Evolutionary conservation across 2,888 invertebrate genomes (phyloP), one percentile per base, ranked within the genome.

Genomic region (Eupelmus urozonus): DNA sequence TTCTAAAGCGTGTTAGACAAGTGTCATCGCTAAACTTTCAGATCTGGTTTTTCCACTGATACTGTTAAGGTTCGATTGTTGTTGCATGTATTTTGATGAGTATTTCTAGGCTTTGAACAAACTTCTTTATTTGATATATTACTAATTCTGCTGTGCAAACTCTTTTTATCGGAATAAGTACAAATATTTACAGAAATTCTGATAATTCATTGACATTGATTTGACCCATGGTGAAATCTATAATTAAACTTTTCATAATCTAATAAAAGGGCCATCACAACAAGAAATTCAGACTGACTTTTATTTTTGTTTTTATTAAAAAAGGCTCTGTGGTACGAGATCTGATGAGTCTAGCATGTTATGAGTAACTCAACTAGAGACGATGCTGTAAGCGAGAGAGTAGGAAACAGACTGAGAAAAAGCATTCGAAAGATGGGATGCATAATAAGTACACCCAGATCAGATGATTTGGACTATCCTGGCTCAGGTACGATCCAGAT

Each of bases 401-500:
- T 79, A 69, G 76, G 62, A 79, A 73, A 76, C 63, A 70, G 66
- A 76, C 71, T 76, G 45, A 76, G 72, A 76, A 75, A 79, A 67
- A 77, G 60, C 57, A 51, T 80, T 71, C 59, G 62, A 78, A 78
- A 73, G 57, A 80, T 80, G 80, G 80, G 80, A 78, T 80, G 80
- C 65, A 69, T 78, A 57, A 76, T 75, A 70, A 76, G 60, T 73
- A 80, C 69, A 60, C 73, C 65, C 57, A 71, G 76, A 73, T 76
- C 78, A 49, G 70, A 73, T 34, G 73, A 71, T 80, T 79, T 62
- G 29, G 78, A 78, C 27, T 76, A 78, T 71, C 73, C 80, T 80
- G 73, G 70, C 34, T 80, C 80, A 80, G 78, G 80, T 80, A 80
- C 63, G 78, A 57, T 67, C 53, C 74, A 74, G 74, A 67, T 69